Evolutionary conservation across 2,888 invertebrate genomes (phyloP).

Genomic region (Harpagoxenus sublaevis): DNA sequence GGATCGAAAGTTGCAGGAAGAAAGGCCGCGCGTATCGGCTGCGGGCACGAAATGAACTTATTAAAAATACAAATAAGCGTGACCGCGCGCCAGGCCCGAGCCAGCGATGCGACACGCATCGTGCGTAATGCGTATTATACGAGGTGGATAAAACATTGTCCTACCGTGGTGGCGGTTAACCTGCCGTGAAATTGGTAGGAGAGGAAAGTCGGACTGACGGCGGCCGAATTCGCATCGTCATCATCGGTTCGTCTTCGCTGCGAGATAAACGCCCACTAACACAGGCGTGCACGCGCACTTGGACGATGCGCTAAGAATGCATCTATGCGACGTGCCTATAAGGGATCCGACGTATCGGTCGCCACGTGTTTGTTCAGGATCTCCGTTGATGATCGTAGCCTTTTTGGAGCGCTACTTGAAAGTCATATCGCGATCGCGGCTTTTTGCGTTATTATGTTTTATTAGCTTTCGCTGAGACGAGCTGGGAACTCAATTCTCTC

Average conservation of each 20-base stretch:
- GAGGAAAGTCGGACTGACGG: conserved; percentile 81
- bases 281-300: conserved; percentile 21
- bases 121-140: conserved; percentile 79
- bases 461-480: conserved; percentile 12
- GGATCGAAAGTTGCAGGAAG: conserved; percentile 27
- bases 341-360: conserved; percentile 61
- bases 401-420: conserved; percentile 40
- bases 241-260: conserved; percentile 77
- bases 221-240: conserved; percentile 81
- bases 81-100: conserved; percentile 63
- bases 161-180: conserved; percentile 83
- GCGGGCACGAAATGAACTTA: conserved; percentile 70
- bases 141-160: conserved; percentile 82
- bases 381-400: conserved; percentile 36
- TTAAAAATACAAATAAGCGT: conserved; percentile 75
- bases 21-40: conserved; percentile 9
- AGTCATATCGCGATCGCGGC: conserved; percentile 65
- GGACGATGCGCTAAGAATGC: conserved; percentile 23
- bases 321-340: conserved; percentile 31
- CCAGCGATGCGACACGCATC: conserved; percentile 74
- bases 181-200: conserved; percentile 85
- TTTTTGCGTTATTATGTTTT: conserved; percentile 51
- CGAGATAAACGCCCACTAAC: conserved; percentile 56
- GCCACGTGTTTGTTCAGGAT: conserved; percentile 70
- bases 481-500: conserved; percentile 1